Evolutionary conservation across 2,113 vertebrate species (phyloP), one percentile per base, ranked within the genome.

Genomic region (Centrocercus urophasianus): DNA sequence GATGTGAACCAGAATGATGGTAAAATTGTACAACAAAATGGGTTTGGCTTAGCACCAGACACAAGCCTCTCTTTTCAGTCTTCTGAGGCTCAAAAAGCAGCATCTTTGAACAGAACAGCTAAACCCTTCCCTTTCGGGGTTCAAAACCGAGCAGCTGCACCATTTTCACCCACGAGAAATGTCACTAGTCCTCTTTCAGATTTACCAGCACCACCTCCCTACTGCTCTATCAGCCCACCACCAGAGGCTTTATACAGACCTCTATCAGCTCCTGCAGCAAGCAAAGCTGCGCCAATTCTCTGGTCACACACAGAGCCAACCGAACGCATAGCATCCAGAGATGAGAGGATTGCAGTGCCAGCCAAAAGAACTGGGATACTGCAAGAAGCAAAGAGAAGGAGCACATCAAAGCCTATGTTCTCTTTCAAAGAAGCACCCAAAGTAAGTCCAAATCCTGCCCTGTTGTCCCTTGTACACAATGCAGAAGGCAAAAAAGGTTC

Each of bases 361-460:
- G 99, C 99, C 20, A 99, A 98, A 85, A 98, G 97, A 92, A 99
- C 98, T 0, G 99, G 99, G 4, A 97, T 99, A 65, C 92, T 99
- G 91, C 97, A 98, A 90, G 99, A 99, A 77, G 97, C 98, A 78
- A 98, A 97, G 67, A 98, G 95, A 90, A 98, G 97, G 80, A 98
- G 95, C 95, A 96, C 97, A 15, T 93, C 97, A 28, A 99, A 99
- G 87, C 99, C 99, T 19, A 99, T 99, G 99, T 99, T 99, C 96
- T 98, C 98, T 13, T 99, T 99, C 91, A 99, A 99, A 94, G 99
- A 99, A 12, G 63, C 98, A 24, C 99, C 98, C 73, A 99, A 99
- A 94, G 96, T 99, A 20, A 99, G 97, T 57, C 99, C 99, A 7
- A 99, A 99, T 88, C 99, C 99, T 32, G 98, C 97, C 83, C 97